Base-by-base conservation (phyloP, 2,113 vertebrate species). In the Macrotis lagotis region DNA sequence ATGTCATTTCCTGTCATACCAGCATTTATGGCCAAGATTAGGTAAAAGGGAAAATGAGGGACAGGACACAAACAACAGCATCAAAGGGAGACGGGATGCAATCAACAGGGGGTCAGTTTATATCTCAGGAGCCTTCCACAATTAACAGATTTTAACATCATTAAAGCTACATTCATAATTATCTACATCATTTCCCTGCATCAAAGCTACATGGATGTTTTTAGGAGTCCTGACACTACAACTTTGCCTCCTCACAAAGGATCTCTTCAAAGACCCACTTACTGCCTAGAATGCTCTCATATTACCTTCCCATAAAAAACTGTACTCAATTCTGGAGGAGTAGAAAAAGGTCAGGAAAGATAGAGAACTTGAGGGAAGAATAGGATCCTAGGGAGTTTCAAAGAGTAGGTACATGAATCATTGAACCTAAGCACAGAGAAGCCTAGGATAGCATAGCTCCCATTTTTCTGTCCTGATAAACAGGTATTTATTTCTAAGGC, bases 301-400 rank as follows among this genome's bases (percentile, higher is more conserved):
- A 90, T 89, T 14, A 83, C 49, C 8, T 53, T 95, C 53, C 44
- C 28, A 92, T 50, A 96, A 94, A 94, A 91, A 49, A 19, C 49
- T 93, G 28, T 53, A 91, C 59, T 97, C 83, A 95, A 83, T 44
- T 83, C 66, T 83, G n/a, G n/a, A 83, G n/a, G n/a, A 7, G n/a
- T n/a, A 37, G 59, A n/a, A n/a, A 66, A 74, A 74, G 37, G 3
- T 37, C 66, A 83, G 16, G n/a, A 83, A 24, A 24, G 37, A 83
- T 5, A 83, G 37, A 74, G 19, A 83, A 44, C 7, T 83, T 44
- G n/a, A 83, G n/a, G 66, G 7, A 83, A 44, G n/a, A 83, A 44
- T 11, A 44, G 66, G 10, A 44, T 44, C 19, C n/a, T 44, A 22
- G 19, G 66, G 1, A 0, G 19, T 44, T 74, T 74, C 66, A 95